Percentiles rank a stretch among this genome's conserved stretches.
Evolutionary conservation across 2,888 invertebrate species (phyloP).

Genomic region (Lacanobia oleracea): DNA sequence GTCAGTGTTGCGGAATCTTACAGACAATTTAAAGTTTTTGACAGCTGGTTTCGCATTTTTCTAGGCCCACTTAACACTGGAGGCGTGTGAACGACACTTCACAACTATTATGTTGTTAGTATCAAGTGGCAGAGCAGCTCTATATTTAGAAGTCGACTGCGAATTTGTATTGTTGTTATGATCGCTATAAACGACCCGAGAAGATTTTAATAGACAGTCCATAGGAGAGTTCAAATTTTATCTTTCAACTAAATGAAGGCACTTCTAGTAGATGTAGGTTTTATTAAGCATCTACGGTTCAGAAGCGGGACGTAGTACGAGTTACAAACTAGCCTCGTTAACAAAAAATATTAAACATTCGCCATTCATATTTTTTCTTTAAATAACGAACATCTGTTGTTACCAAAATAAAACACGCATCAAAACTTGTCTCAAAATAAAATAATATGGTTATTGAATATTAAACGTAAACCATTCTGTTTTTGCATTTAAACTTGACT

Average conservation of each 20-base stretch:
- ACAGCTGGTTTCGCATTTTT: too few relatives aligned
- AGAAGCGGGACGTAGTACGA: not conserved
- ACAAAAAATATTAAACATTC: not conserved
- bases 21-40: too few relatives aligned
- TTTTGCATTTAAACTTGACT: constrained; percentile 59
- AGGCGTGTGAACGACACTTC: not conserved
- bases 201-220: too few relatives aligned
- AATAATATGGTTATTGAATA: constrained; percentile 22
- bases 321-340: not conserved
- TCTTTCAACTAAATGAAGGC: not conserved
- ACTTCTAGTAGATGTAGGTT: not conserved
- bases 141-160: constrained; percentile 20
- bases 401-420: not conserved
- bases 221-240: not conserved
- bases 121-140: constrained; percentile 7
- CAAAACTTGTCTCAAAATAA: constrained; percentile 7
- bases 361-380: constrained; percentile 25
- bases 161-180: constrained; percentile 14
- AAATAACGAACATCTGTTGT: constrained; percentile 47
- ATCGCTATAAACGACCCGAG: not conserved
- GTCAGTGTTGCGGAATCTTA: too few relatives aligned
- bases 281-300: not conserved
- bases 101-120: constrained; percentile 23
- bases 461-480: constrained; percentile 14
- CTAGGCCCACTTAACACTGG: not conserved